Conservation (phyloP, 1,140 invertebrate species). For the Phymastichus coffea region DNA sequence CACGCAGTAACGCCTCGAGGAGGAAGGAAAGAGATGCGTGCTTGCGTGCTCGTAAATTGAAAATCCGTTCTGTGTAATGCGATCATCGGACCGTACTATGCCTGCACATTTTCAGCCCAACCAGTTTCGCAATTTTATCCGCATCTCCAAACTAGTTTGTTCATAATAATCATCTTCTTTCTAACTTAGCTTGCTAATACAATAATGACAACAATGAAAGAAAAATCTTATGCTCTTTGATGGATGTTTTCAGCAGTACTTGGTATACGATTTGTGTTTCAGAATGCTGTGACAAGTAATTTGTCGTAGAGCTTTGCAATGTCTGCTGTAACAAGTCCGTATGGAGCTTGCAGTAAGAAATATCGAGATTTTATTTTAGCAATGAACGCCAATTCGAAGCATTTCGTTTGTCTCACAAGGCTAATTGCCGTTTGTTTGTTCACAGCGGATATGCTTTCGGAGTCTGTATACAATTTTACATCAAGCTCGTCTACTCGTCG, state of each 20-base stretch:
- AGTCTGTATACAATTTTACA: constrained; percentile 56
- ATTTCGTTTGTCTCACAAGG: neutral
- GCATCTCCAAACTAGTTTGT: too few relatives aligned
- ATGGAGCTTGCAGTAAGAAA: constrained; percentile 58
- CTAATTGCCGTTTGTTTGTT: constrained; percentile 20
- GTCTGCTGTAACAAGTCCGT: constrained; percentile 57
- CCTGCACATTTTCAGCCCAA: too few relatives aligned
- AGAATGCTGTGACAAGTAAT: constrained; percentile 49
- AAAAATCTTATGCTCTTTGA: too few relatives aligned
- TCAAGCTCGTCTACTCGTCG: constrained; percentile 52
- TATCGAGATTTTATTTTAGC: too few relatives aligned
- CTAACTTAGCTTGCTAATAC: too few relatives aligned
- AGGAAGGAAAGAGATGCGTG: too few relatives aligned
- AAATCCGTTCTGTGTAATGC: constrained; percentile 33
- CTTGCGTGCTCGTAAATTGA: constrained; percentile 31
- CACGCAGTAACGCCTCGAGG: constrained; percentile 22
- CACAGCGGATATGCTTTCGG: constrained; percentile 57
- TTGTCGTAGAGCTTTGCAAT: constrained; percentile 47
- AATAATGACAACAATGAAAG: too few relatives aligned
- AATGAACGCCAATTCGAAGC: neutral
- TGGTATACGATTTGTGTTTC: too few relatives aligned
- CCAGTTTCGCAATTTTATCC: too few relatives aligned
- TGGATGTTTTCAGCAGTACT: too few relatives aligned
- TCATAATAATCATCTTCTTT: too few relatives aligned
- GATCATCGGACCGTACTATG: constrained; percentile 31